Base-by-base conservation (phyloP, 2,797 vertebrate genomes). In the Tamandua tetradactyla region DNA sequence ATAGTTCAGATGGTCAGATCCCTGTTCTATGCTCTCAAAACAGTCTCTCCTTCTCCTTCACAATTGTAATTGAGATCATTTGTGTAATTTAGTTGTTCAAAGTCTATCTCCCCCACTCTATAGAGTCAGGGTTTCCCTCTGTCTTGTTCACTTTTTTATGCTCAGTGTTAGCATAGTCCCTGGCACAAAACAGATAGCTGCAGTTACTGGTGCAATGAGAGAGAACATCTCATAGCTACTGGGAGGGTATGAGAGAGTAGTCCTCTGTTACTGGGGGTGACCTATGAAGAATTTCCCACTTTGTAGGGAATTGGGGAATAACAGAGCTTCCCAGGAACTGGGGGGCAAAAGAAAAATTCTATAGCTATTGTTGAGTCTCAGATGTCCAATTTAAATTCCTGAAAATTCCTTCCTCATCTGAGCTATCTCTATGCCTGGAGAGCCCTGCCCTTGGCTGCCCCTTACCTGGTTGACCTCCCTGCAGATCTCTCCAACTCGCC, bases 381-480 rank as follows among this genome's bases (percentile, higher is more conserved):
- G 42, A 76, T 62, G 68, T 84, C 35, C 15, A 62, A 44, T 0
- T 87, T n/a, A 75, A 75, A 49, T 74, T 89, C 79, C 37, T 55
- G 11, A 37, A 86, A 85, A 44, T 4, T 49, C 44, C 35, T 55
- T 84, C 42, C 64, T 89, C 62, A n/a, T 37, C 10, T 27, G 42
- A 22, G 47, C 40, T 76, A 47, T 15, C 68, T 47, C 30, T 25
- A 59, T 32, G 55, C 49, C 32, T 52, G 2, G 57, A 66, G 4
- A 82, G 32, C 25, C 52, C 27, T 90, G 61, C 0, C 62, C 78
- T 83, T 5, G 8, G 18, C 27, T 37, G n/a, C 11, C 52, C 89
- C 52, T 98, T 98, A 99, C 99, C 99, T 99, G 99, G 95, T 99
- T 99, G 78, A 99, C 99, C 32, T 99, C 98, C 78, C 99, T 98